Evolutionary conservation across 2,888 invertebrate species (phyloP), one percentile per base, ranked within the genome.

Genomic region (Dasypogon diadema): DNA sequence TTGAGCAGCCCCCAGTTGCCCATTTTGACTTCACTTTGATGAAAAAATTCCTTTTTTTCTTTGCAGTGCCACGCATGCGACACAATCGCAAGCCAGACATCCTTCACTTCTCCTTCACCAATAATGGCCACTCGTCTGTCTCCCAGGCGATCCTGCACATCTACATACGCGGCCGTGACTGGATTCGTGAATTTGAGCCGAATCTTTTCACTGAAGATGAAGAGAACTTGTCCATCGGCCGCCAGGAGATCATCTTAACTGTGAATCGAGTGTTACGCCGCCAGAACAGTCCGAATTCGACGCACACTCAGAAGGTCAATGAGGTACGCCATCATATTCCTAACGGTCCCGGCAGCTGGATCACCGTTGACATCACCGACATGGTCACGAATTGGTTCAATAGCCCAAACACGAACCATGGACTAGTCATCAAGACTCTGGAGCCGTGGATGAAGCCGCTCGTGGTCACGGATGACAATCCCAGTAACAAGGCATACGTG

Each of bases 361-460:
- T 94, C 78, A 90, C 90, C 80, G 87, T 95, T 65, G 93, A 95
- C 81, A 88, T 95, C 5, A 91, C 92, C 55, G 89, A 90, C 56
- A 89, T 94, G 87, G 91, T 94, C 37, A 89, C 90, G 60, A 92
- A 92, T 80, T 95, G 94, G 92, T 91, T 93, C 84, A 91, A 91
- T 79, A 89, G 91, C 83, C 92, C 92, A 2, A 87, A 91, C 75
- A 91, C 92, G 81, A 93, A 92, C 83, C 89, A 92, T 81, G 94
- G 94, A 48, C 90, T 96, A 81, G 90, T 93, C 21, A 89, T 96
- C 80, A 92, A 92, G 85, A 90, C 89, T 80, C 89, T 89, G 82
- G 90, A 88, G 83, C 88, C 88, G 79, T 90, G 87, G 86, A 89
- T 89, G 82, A 88, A 89, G 83, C 89, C 88, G 79, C 87, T 92